Evolutionary conservation across 1,140 invertebrate species (phyloP).

Genomic region (Copidosoma floridanum): DNA sequence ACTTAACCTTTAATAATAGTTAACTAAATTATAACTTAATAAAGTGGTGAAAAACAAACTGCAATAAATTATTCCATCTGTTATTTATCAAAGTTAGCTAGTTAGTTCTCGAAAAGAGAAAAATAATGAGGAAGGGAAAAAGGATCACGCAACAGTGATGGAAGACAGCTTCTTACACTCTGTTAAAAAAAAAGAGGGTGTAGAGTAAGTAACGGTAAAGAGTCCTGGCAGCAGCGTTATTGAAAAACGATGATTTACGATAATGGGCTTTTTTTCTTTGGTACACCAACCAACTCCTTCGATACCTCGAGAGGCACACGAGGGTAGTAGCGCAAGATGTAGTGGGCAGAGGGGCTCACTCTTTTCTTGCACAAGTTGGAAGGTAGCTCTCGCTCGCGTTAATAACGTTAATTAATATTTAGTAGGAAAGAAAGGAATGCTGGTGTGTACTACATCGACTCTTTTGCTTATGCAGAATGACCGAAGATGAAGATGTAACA

Average conservation of each 20-base stretch:
- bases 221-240: slow-evolving; percentile 55
- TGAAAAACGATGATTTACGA: slow-evolving; percentile 60
- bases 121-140: slow-evolving; percentile 15
- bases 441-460: too few species aligned
- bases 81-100: too few species aligned
- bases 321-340: slow-evolving; percentile 12
- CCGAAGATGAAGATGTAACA: too few species aligned
- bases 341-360: slow-evolving; percentile 24
- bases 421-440: too few species aligned
- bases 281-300: too few species aligned
- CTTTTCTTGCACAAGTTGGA: slow-evolving; percentile 35
- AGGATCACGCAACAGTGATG: neutral
- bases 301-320: neutral
- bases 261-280: slow-evolving; percentile 53
- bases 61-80: too few species aligned
- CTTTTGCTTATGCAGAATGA: too few species aligned
- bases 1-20: too few species aligned
- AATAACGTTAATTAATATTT: slow-evolving; percentile 60
- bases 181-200: slow-evolving; percentile 3
- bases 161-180: too few species aligned
- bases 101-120: slow-evolving; percentile 35
- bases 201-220: slow-evolving; percentile 39
- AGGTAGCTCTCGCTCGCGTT: slow-evolving; percentile 48
- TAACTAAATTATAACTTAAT: too few species aligned
- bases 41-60: too few species aligned